Percentiles rank a stretch among this genome's conserved stretches.
Conservation (phyloP, 2,113 vertebrate species). For the Neodon shergylaensis region DNA sequence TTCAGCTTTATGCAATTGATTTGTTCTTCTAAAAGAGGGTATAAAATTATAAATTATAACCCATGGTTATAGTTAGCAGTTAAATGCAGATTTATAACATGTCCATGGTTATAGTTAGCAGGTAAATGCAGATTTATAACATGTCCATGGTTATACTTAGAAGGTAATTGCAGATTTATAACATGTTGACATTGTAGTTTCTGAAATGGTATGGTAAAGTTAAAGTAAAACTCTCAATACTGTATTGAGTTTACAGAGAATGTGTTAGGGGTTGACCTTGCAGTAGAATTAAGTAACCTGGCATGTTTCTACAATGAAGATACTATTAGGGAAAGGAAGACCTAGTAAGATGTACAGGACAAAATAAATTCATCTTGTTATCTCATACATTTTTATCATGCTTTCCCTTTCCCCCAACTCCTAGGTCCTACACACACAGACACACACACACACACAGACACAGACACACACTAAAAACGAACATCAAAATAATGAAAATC, state of each 20-base stretch:
- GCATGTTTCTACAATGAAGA: background rate
- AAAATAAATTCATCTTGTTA: background rate
- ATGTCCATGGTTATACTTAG: background rate
- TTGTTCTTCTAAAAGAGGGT: background rate
- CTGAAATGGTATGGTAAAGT: background rate
- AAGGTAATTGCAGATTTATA: background rate
- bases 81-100: background rate
- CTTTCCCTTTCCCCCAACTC: background rate
- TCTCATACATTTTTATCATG: background rate
- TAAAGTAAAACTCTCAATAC: background rate
- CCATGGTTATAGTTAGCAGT: background rate
- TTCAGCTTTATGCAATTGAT: constrained; percentile 20
- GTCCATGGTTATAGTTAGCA: too few species aligned
- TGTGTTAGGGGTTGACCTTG: background rate
- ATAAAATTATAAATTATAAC: background rate
- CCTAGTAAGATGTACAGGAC: background rate
- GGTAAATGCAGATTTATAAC: background rate
- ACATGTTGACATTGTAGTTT: background rate
- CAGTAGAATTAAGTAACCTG: background rate
- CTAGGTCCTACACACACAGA: background rate
- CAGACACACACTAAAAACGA: background rate
- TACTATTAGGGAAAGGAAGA: constrained; percentile 19
- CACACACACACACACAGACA: too few species aligned
- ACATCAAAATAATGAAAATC: background rate
- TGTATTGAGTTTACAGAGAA: background rate